Percentiles rank a stretch among this genome's conserved stretches.
Evolutionary conservation across 2,888 invertebrate genomes (phyloP).

Genomic region (Parelbella ahira): DNA sequence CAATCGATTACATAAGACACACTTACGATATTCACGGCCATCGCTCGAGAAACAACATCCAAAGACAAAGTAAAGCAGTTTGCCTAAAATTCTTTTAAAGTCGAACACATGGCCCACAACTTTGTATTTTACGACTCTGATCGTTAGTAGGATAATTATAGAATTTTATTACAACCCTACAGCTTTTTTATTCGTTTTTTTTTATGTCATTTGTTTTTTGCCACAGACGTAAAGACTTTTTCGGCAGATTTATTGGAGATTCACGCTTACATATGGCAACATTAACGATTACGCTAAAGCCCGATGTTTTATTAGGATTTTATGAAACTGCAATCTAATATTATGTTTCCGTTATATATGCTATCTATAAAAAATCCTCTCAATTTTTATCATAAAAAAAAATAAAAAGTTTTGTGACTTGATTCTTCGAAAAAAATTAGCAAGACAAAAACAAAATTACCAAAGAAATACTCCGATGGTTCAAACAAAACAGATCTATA

Average conservation of each 20-base stretch:
- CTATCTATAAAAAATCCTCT: too few species aligned
- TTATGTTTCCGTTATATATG: too few species aligned
- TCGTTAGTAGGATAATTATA: slow-evolving; percentile 37
- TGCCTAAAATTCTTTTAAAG: slow-evolving; percentile 18
- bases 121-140: slow-evolving; percentile 28
- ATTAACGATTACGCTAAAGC: too few species aligned
- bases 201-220: slow-evolving; percentile 29
- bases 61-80: slow-evolving; percentile 19
- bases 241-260: slow-evolving; percentile 10
- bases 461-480: too few species aligned
- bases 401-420: too few species aligned
- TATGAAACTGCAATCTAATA: too few species aligned
- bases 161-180: slow-evolving; percentile 38
- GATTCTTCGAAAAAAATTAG: too few species aligned
- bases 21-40: slow-evolving; percentile 25
- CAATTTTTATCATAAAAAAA: too few species aligned
- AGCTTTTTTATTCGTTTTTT: slow-evolving; percentile 36
- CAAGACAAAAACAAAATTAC: too few species aligned
- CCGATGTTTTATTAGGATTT: too few species aligned
- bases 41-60: too few species aligned
- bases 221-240: slow-evolving; percentile 19
- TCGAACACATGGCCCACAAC: slow-evolving; percentile 32
- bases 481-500: too few species aligned
- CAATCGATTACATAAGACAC: slow-evolving; percentile 3
- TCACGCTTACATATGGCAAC: slow-evolving; percentile 13